Evolutionary conservation across 2,797 vertebrate genomes (phyloP).

Genomic region (Crenichthys baileyi): DNA sequence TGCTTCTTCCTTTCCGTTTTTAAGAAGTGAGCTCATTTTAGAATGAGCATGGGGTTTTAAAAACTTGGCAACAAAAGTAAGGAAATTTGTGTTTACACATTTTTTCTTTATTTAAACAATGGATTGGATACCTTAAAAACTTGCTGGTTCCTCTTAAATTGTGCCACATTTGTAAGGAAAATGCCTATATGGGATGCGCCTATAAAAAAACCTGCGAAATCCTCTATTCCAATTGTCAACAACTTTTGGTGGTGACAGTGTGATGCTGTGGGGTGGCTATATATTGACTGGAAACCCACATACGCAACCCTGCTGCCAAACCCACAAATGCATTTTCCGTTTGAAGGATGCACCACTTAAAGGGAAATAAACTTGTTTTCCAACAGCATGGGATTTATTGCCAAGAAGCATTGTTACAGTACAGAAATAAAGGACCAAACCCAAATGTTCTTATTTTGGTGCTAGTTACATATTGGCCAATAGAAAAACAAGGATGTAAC

Average conservation of each 20-base stretch:
- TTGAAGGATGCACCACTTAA: neutral
- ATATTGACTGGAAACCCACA: neutral
- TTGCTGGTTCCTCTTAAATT: neutral
- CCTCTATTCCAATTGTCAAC: neutral
- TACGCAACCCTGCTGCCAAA: neutral
- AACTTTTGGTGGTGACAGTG: neutral
- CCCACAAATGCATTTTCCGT: neutral
- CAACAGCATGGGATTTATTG: neutral
- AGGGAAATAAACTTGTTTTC: neutral
- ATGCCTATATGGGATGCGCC: neutral
- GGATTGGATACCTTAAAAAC: neutral
- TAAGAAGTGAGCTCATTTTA: slow-evolving; percentile 6
- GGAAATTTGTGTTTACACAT: neutral
- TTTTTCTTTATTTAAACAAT: neutral
- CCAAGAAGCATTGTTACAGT: neutral
- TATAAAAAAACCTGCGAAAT: neutral
- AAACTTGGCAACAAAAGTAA: neutral
- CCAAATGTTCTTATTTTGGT: neutral
- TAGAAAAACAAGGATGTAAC: neutral
- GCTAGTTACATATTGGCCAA: neutral
- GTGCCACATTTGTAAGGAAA: neutral
- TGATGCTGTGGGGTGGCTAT: neutral
- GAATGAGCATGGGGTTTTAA: neutral
- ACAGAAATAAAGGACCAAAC: no score
- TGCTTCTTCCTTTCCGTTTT: slow-evolving; percentile 9